Base-by-base conservation (phyloP, 2,797 vertebrate genomes). In the Phataginus tricuspis region DNA sequence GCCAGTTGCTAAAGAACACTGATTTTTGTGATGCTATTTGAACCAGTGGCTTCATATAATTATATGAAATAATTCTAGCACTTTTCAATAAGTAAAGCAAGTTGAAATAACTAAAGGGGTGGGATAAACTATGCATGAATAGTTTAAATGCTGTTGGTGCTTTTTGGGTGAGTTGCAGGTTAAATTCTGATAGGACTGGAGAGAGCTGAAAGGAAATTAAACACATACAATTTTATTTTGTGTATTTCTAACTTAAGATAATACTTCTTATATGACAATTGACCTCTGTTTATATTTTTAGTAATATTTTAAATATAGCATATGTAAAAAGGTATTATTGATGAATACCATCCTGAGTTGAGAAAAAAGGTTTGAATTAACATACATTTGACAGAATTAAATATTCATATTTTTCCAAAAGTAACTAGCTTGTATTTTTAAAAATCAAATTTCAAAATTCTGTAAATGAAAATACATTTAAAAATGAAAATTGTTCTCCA, bases 41-140 rank as follows among this genome's bases (percentile, higher is more conserved):
- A 94, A 84, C 8, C 86, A 45, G 74, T 4, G 71, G 1, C 66
- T 51, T 85, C 39, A n/a, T 6, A n/a, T 78, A 90, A 69, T 37
- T 82, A 21, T 57, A 29, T 78, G 13, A 87, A 92, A 90, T 87
- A 42, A 69, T 92, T 86, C 16, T 72, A 94, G 51, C 7, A 45
- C 59, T 95, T 94, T 91, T 55, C 16, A 88, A 37, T 51, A 91
- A 88, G 77, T 55, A 61, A 90, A 82, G 5, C 10, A 75, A 61
- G 18, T n/a, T 88, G 8, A 79, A 74, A 72, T 74, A 88, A 39
- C 29, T 34, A 55, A 86, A 37, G 5, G 21, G 0, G 2, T 57
- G 10, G 5, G 7, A 31, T 37, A 91, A 89, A 1, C 11, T 77
- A 8, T 55, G 2, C 2, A 4, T 5, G 2, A 39, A 29, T 57